A percentile compares a stretch with the other conserved stretches of the same genome.
These are phyloP conservation scores for Alaudala cheleensis DNA, from an alignment of 2,113 vertebrate species.

Conservation along the genomic window DNA sequence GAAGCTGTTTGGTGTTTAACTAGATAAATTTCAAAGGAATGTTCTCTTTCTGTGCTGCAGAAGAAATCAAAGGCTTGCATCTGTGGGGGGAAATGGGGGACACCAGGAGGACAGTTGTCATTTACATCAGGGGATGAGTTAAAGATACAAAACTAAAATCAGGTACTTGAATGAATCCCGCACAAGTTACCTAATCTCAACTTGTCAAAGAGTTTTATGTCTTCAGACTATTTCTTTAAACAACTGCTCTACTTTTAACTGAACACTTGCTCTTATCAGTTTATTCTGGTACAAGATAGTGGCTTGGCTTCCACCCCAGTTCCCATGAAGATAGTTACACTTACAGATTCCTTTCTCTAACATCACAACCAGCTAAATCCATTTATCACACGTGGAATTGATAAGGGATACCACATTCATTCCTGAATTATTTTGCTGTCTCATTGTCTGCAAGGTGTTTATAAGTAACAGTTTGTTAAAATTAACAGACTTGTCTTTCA, in stretches of 20 bases:
- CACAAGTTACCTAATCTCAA: not conserved
- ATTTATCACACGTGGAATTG: not conserved
- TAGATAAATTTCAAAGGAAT: not conserved
- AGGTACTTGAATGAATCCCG: not conserved
- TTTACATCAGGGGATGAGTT: not conserved
- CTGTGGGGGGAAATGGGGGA: not conserved
- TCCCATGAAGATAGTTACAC: not conserved
- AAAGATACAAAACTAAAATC: not conserved
- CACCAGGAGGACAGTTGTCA: not conserved
- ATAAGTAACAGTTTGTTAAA: not conserved
- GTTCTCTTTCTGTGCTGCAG: not conserved
- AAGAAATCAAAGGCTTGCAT: not conserved
- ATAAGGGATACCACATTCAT: not conserved
- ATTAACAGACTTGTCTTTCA: not conserved
- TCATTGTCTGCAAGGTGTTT: not conserved
- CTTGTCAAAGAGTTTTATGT: not conserved
- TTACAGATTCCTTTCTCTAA: not conserved
- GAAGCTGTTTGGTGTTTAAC: not conserved
- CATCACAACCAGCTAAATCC: not conserved
- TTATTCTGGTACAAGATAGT: constrained; percentile 16
- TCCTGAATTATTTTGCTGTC: not conserved
- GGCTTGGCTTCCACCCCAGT: constrained; percentile 11
- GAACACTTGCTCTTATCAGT: not conserved
- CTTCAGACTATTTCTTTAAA: not conserved
- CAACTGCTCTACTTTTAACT: not conserved